These are phyloP conservation scores for Florisuga fusca DNA, from an alignment of 2,797 vertebrate genomes.

Conservation along the genomic window DNA sequence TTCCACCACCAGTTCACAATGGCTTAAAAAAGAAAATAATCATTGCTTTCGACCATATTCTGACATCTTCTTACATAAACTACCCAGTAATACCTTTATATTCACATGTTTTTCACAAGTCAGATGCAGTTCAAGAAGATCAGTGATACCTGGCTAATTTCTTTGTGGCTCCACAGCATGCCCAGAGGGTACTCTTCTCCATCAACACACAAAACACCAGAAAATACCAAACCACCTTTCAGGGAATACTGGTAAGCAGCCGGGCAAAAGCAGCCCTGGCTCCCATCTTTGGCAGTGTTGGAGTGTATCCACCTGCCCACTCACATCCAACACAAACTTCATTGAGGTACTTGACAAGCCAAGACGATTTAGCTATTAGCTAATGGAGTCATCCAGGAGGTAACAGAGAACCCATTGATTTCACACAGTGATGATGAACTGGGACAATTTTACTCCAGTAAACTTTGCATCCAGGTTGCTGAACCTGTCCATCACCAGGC, in stretches of 20 bases:
- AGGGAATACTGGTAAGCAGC: background rate
- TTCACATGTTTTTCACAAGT: background rate
- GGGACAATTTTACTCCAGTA: background rate
- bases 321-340: background rate
- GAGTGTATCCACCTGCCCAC: background rate
- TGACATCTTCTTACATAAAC: background rate
- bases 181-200: background rate
- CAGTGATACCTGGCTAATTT: background rate
- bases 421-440: background rate
- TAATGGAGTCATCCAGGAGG: conserved; percentile 10
- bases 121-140: background rate
- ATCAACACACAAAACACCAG: background rate
- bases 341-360: background rate
- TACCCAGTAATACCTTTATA: background rate
- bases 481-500: background rate
- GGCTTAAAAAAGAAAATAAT: background rate
- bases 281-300: background rate
- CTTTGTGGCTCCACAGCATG: background rate
- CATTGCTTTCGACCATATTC: background rate
- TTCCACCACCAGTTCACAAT: background rate
- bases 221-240: background rate
- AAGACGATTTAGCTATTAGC: background rate
- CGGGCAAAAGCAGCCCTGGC: background rate
- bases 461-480: background rate
- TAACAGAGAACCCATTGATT: background rate